phyloP scores from a whole-genome alignment of 2,888 invertebrate species.

The Masnerella sp. region DNA sequence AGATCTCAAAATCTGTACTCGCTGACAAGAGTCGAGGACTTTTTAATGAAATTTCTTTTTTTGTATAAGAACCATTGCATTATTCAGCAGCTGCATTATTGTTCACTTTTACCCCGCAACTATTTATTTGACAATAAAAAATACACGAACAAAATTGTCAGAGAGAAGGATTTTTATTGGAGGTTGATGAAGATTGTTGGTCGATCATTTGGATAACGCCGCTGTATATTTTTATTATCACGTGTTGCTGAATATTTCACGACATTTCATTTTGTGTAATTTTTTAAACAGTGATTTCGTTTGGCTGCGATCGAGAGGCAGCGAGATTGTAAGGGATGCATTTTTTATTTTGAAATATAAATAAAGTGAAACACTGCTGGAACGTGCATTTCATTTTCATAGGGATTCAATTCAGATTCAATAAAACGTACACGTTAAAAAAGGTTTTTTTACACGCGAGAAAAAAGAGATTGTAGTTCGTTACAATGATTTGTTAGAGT shows the following conservation, averaged over 20 bases:
- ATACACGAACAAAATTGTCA: conserved; percentile 25
- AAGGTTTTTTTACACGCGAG: no score
- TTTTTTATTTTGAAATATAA: no score
- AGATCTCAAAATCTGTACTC: conserved; percentile 11
- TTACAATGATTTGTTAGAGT: no score
- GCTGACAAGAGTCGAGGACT: background rate
- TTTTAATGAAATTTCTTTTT: conserved; percentile 15
- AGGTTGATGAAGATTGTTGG: conserved; percentile 18
- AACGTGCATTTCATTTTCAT: no score
- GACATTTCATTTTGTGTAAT: conserved; percentile 1
- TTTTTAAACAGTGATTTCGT: background rate
- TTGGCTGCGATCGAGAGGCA: background rate
- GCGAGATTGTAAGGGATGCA: background rate
- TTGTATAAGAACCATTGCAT: conserved; percentile 6
- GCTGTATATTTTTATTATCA: conserved; percentile 12
- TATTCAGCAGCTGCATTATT: conserved; percentile 7
- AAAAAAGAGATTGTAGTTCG: no score
- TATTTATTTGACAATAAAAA: conserved; percentile 23
- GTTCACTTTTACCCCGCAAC: conserved; percentile 8
- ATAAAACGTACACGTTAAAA: no score
- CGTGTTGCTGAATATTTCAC: conserved; percentile 10
- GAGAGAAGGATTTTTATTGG: conserved; percentile 5
- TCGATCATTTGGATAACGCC: conserved; percentile 9
- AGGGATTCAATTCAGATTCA: no score
- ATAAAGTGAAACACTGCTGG: no score